Base-by-base conservation (phyloP, 2,888 invertebrate genomes). In the Epirrhoe alternata region DNA sequence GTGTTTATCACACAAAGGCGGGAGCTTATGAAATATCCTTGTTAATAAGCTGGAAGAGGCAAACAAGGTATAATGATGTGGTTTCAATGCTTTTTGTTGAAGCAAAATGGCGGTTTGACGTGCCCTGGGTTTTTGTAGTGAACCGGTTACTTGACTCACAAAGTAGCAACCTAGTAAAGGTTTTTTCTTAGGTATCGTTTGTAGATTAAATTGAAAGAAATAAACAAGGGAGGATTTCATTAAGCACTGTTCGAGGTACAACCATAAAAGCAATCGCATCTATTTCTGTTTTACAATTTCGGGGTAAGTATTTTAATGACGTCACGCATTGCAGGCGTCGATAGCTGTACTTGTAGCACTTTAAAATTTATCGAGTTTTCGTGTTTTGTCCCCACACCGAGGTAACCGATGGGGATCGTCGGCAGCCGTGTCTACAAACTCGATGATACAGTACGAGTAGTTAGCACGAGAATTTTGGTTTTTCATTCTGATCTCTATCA, bases 311-410 rank as follows among this genome's bases (percentile, higher is more conserved):
- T 24, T 62, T 56, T 63, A 63, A 63, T 60, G 57, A 68, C 66
- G 68, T 55, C 60, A 69, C 64, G 69, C 59, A 56, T 61, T 61
- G 35, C 59, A 56, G 55, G 51, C 63, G 47, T 58, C 14, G 10
- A 54, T 61, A 17, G 83, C 83, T 82, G 77, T 78, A 74, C 71
- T 70, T 72, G 74, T 53, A 78, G 77, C 84, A 85, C 86, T 87
- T 86, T 85, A 87, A 87, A 87, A 86, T 87, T 87, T 84, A 87
- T 87, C 81, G 88, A 87, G 84, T 86, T 88, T 86, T 84, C 87
- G 80, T 87, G 87, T 88, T 67, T 52, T 57, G 54, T 50, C 57
- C 68, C 64, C 64, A 64, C 67, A 53, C 65, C 42, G 58, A 56
- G 55, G 53, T 52, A 24, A 16, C 14, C 31, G 42, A 12, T 14